Evolutionary conservation across 2,113 vertebrate species (phyloP).

Genomic region (Scopus umbretta): DNA sequence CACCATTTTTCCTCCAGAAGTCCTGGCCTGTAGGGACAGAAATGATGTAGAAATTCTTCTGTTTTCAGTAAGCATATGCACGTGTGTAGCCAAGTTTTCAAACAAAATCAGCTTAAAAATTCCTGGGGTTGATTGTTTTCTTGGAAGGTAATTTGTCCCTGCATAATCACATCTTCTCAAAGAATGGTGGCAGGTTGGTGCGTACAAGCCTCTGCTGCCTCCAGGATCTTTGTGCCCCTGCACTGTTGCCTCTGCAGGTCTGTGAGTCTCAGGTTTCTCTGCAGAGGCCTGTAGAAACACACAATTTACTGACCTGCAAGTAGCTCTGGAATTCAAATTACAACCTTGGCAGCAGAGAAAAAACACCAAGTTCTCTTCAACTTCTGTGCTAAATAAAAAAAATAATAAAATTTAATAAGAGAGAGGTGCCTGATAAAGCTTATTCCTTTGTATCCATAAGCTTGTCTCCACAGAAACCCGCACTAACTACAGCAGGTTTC

Average conservation of each 20-base stretch:
- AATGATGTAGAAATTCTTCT: background rate
- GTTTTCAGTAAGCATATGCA: background rate
- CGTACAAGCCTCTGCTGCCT: background rate
- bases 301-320: background rate
- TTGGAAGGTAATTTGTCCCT: background rate
- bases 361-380: background rate
- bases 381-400: background rate
- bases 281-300: background rate
- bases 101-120: background rate
- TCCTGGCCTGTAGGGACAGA: background rate
- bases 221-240: accelerated
- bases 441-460: background rate
- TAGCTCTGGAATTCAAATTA: background rate
- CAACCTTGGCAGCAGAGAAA: background rate
- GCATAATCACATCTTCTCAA: background rate
- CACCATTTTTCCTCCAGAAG: background rate
- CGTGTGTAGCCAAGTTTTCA: background rate
- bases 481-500: background rate
- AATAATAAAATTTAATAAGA: background rate
- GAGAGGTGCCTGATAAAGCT: background rate
- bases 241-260: background rate
- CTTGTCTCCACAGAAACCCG: background rate
- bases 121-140: background rate
- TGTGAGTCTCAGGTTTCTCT: background rate
- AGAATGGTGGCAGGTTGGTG: background rate